Evolutionary conservation across 2,888 invertebrate species (phyloP), one percentile per base, ranked within the genome.

Genomic region (Nomada goodeniana): DNA sequence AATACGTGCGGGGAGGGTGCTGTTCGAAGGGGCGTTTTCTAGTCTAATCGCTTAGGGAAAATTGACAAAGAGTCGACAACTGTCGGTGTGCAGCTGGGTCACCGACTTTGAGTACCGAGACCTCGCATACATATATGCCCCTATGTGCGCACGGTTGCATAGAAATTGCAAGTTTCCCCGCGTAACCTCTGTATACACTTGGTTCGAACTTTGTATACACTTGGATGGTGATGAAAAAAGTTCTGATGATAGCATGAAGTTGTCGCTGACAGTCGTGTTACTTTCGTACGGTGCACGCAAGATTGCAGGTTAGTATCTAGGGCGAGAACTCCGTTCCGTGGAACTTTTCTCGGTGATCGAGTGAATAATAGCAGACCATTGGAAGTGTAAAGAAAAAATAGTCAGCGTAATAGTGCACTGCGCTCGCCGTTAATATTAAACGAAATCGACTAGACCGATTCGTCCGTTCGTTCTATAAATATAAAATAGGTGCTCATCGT

Each of bases 51-150:
- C 86, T 86, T 87, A 90, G 89, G 89, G 87, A 91, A 47, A 91
- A 91, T 91, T 90, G 91, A 92, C 91, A 92, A 91, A 92, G 91
- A 89, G 89, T 90, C 92, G 90, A 90, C 91, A 90, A 91, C 91
- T 91, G 91, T 91, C 90, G 86, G 86, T 83, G 86, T 80, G 88
- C 92, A 91, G 91, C 91, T 91, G 91, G 91, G 89, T 89, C 89
- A 89, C 89, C 87, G 82, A 89, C 79, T 89, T 87, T 78, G 80
- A 89, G 88, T 84, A 82, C 71, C 82, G 72, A 82, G 82, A 69
- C 81, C 68, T 75, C 78, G 57, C 63, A 47, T 42, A 50, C 76
- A 76, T 72, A 76, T 72, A 65, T 75, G 68, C 42, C 65, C 18
- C 55, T 47, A 57, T 42, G 44, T 71, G 64, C 44, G 53, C 61